These are phyloP conservation scores for Phalera bucephala DNA, from an alignment of 2,888 invertebrate genomes.

Conservation along the genomic window DNA sequence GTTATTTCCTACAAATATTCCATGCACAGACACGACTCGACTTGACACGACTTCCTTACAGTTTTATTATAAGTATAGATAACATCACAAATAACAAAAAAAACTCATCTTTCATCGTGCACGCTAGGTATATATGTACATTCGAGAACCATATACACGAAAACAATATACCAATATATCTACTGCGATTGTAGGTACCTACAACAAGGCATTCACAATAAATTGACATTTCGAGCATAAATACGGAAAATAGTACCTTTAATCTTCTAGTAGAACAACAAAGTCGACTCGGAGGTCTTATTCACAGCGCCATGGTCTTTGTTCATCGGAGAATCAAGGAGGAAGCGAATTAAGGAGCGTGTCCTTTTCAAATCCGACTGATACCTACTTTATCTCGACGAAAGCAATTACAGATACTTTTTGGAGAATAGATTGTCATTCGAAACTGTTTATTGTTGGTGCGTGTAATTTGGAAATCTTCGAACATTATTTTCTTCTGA, in stretches of 20 bases:
- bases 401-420: conserved; percentile 63
- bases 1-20: no score
- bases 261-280: conserved; percentile 36
- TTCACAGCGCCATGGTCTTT: conserved; percentile 52
- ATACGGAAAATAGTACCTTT: conserved; percentile 18
- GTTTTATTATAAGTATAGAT: no score
- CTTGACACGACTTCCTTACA: no score
- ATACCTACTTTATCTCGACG: conserved; percentile 52
- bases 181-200: no score
- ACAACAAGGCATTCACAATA: no score
- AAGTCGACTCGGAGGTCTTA: conserved; percentile 48
- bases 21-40: no score
- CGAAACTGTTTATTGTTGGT: conserved; percentile 26
- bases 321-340: conserved; percentile 65
- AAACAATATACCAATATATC: no score
- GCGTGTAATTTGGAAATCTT: conserved; percentile 14
- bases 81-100: no score
- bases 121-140: no score
- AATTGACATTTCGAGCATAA: no score
- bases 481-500: conserved; percentile 9
- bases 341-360: conserved; percentile 46
- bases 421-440: conserved; percentile 53
- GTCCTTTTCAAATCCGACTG: conserved; percentile 56
- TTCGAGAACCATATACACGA: no score
- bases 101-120: no score